Evolutionary conservation across 2,113 vertebrate species (phyloP), one percentile per base, ranked within the genome.

Genomic region (Chaetops frenatus): DNA sequence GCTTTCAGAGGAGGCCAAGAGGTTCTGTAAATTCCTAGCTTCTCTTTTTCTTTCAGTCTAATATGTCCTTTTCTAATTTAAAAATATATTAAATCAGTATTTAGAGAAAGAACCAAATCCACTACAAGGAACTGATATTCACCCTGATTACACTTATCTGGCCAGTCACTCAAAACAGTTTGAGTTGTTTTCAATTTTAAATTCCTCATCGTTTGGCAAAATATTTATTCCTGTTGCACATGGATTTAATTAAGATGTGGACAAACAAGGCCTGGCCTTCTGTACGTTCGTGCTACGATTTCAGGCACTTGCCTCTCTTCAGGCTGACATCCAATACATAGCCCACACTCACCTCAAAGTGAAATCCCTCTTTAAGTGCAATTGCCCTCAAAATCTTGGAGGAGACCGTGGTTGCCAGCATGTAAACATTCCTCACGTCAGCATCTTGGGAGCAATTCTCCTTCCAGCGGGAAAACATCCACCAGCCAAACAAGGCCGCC

Each of bases 401-500:
- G 77, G 99, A 99, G 74, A 99, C 99, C 0, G 99, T 98, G 66
- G 99, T 99, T 9, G 99, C 99, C 89, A 99, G 69, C 99, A 99
- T 99, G 96, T 98, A 99, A 35, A 99, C 85, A 1, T 94, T 96
- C 79, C 97, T 96, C 33, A 97, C 95, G 7, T 98, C 98, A 2
- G 97, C 96, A 22, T 96, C 97, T 20, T 96, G 95, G 0, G 97
- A 62, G 53, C 97, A 95, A 23, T 61, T 98, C 83, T 98, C 96
- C 91, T 98, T 98, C 99, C 99, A 99, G 92, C 98, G 96, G 19
- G 98, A 98, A 81, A 99, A 98, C 99, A 99, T 98, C 99, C 99
- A 99, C 99, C 99, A 99, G 6, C 99, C 99, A 47, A 99, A 98
- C 92, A 99, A 92, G 22, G 99, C 99, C 0, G 99, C 99, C 57